Conservation (phyloP, 2,888 invertebrate species). For the Drosophila falleni region DNA sequence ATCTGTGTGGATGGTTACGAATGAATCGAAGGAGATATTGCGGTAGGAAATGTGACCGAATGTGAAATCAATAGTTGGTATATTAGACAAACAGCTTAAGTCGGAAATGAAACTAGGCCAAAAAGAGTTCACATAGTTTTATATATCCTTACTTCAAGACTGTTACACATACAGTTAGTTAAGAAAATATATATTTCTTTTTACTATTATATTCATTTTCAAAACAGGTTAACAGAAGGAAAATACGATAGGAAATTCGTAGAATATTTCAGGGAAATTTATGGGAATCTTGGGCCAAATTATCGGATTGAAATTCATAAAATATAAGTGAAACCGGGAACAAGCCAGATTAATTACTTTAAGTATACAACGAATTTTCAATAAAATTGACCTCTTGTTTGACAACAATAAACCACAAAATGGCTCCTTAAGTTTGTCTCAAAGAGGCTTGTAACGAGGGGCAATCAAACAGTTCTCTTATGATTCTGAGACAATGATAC, state of each 20-base stretch:
- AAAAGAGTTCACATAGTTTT: neutral
- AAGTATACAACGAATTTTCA: neutral
- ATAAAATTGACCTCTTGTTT: neutral
- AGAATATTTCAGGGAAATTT: no score
- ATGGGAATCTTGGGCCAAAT: no score
- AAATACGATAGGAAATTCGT: no score
- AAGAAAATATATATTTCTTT: no score
- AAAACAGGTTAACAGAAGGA: no score
- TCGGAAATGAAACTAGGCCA: neutral
- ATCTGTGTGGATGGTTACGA: neutral
- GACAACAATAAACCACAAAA: conserved; percentile 10
- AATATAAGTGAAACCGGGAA: no score
- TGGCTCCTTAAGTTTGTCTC: neutral
- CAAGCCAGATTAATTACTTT: no score
- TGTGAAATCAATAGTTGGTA: conserved; percentile 11
- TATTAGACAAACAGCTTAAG: neutral
- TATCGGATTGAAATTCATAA: no score
- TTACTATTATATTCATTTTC: no score
- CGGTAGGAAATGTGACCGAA: neutral
- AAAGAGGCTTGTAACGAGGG: conserved; percentile 48
- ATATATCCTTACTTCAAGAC: no score
- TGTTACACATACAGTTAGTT: no score
- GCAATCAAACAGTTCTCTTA: conserved; percentile 52
- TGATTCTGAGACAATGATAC: conserved; percentile 19
- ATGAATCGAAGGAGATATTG: neutral